Percentiles rank a stretch among this genome's conserved stretches.
These are phyloP conservation scores for Nebria salina DNA, from an alignment of 2,888 invertebrate genomes.

Conservation along the genomic window DNA sequence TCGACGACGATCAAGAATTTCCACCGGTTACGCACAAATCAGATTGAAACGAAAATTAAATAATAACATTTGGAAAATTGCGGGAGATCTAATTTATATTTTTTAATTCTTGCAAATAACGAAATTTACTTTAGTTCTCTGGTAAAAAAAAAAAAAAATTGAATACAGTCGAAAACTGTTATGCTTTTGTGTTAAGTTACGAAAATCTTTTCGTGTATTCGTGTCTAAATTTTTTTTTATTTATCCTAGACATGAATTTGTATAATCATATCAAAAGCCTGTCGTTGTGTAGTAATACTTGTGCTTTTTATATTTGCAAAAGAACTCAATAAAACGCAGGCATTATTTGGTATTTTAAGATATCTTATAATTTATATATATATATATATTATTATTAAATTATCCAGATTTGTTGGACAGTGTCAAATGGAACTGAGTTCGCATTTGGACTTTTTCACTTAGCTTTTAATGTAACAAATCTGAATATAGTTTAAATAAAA, in stretches of 20 bases:
- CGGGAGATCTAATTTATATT: not conserved
- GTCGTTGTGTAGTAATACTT: not conserved
- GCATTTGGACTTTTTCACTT: not conserved
- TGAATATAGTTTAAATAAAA: not conserved
- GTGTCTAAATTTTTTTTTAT: not conserved
- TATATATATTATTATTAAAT: not conserved
- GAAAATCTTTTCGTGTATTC: not conserved
- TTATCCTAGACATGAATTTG: not conserved
- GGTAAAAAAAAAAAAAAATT: not conserved
- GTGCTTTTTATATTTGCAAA: slow-evolving; percentile 1
- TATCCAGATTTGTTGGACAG: not conserved
- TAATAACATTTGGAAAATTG: not conserved
- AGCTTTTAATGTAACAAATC: not conserved
- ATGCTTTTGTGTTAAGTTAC: not conserved
- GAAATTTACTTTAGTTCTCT: too few relatives aligned
- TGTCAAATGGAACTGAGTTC: not conserved
- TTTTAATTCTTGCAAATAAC: not conserved
- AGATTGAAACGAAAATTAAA: slow-evolving; percentile 59
- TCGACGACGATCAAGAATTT: slow-evolving; percentile 85
- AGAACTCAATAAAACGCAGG: not conserved
- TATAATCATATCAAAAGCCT: not conserved
- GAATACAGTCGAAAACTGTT: not conserved
- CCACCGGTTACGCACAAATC: slow-evolving; percentile 78
- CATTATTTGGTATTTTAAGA: not conserved
- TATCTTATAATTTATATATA: not conserved